Conservation (phyloP, 1,140 invertebrate species). For the Meloidogyne hapla region DNA sequence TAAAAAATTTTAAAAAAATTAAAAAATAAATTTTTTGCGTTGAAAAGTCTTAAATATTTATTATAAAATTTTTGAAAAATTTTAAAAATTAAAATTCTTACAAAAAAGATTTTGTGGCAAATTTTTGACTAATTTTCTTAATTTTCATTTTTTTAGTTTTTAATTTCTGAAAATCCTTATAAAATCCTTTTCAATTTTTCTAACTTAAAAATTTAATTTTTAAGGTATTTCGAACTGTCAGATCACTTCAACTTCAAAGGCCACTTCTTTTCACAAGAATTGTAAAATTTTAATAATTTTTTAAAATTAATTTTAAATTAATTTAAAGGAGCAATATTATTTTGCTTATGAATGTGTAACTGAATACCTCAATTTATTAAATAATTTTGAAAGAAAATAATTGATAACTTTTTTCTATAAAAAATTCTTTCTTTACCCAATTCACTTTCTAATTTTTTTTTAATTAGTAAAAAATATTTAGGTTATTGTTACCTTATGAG, state of each 20-base stretch:
- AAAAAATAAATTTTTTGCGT: too few species aligned
- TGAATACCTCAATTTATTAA: constrained; percentile 45
- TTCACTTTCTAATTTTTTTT: neutral
- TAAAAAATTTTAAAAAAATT: too few species aligned
- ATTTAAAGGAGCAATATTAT: constrained; percentile 56
- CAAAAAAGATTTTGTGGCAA: too few species aligned
- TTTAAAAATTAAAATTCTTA: too few species aligned
- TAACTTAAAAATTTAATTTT: neutral
- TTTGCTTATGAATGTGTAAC: constrained; percentile 55
- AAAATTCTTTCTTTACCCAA: neutral
- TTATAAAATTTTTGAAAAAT: too few species aligned
- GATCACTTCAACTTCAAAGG: constrained; percentile 56
- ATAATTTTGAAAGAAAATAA: constrained; percentile 25
- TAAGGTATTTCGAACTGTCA: constrained; percentile 67
- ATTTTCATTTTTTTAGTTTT: too few species aligned
- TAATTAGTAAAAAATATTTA: too few species aligned
- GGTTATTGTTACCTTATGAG: too few species aligned
- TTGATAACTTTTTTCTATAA: neutral
- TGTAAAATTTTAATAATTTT: constrained; percentile 40
- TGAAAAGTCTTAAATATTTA: too few species aligned
- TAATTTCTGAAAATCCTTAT: too few species aligned
- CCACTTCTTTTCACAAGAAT: constrained; percentile 44
- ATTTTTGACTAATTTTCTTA: too few species aligned
- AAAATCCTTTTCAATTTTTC: too few species aligned
- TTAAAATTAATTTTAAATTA: neutral